phyloP scores from a whole-genome alignment of 2,113 vertebrate genomes.

The Myodes glareolus region DNA sequence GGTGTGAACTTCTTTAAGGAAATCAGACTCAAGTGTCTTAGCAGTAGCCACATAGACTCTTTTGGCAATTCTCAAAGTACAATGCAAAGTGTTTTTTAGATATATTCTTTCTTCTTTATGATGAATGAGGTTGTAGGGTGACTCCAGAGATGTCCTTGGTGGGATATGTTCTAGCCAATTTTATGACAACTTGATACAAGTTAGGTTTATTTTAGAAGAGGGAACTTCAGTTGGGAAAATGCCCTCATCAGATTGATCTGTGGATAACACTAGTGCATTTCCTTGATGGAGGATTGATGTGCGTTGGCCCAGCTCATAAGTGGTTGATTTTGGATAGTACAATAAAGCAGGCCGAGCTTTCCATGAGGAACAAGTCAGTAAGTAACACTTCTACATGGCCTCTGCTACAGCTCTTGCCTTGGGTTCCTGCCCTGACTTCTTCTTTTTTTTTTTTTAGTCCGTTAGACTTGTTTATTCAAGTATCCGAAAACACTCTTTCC shows the following conservation, averaged over 20 bases:
- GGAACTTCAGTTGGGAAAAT: not conserved
- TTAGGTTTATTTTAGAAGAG: not conserved
- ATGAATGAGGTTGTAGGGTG: not conserved
- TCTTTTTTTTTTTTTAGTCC: too few relatives aligned
- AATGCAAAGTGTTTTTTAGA: not conserved
- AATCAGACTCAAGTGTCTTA: not conserved
- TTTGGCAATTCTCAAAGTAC: not conserved
- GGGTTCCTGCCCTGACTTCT: not conserved
- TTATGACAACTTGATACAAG: not conserved
- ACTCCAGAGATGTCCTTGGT: not conserved
- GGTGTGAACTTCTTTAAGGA: not conserved
- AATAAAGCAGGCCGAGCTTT: not conserved
- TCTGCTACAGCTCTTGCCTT: not conserved
- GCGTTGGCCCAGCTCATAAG: not conserved
- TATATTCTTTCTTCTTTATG: not conserved
- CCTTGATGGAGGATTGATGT: not conserved
- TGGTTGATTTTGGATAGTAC: not conserved
- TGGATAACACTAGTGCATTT: not conserved
- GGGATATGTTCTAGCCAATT: not conserved
- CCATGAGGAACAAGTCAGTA: not conserved
- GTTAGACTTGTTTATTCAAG: too few relatives aligned
- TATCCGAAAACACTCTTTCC: too few relatives aligned
- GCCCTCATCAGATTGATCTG: not conserved
- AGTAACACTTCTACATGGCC: not conserved
- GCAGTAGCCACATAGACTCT: not conserved